phyloP scores from a whole-genome alignment of 1,140 invertebrate genomes.

The Drosophila arizonae region DNA sequence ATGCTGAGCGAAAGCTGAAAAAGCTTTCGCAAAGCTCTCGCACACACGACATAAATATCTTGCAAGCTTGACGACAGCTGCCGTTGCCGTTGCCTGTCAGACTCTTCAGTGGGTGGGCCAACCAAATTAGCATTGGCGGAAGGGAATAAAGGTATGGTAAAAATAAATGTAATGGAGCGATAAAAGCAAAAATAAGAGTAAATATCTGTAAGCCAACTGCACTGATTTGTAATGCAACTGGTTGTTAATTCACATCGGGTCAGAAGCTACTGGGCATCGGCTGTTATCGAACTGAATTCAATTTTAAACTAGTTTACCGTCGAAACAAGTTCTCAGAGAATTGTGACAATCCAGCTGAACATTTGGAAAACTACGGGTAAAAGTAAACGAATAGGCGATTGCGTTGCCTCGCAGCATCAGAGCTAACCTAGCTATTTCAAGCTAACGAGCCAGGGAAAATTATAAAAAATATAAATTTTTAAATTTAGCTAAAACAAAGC shows the following conservation, averaged over 20 bases:
- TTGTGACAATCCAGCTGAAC: neutral
- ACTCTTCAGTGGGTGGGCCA: conserved; percentile 18
- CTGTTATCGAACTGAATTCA: neutral
- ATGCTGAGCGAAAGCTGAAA: conserved; percentile 41
- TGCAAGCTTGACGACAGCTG: neutral
- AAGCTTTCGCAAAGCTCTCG: conserved; percentile 33
- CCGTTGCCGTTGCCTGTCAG: neutral
- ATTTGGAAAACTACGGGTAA: conserved; percentile 27
- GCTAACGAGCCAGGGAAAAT: neutral
- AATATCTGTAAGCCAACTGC: neutral
- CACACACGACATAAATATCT: conserved; percentile 9
- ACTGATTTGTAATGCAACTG: neutral
- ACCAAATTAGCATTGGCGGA: conserved; percentile 45
- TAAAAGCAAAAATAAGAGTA: neutral
- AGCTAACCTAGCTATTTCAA: too few relatives aligned
- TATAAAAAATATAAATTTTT: too few relatives aligned
- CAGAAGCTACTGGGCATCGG: neutral
- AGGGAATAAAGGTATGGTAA: conserved; percentile 25
- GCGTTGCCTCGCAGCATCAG: too few relatives aligned
- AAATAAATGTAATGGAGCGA: conserved; percentile 32
- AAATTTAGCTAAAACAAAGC: too few relatives aligned
- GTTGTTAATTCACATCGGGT: conserved; percentile 9
- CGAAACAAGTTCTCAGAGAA: conserved; percentile 20
- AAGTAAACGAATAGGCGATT: conserved; percentile 19
- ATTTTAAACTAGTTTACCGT: conserved; percentile 24